Evolutionary conservation across 2,888 invertebrate species (phyloP).

Genomic region (Nasonovia ribisnigri): DNA sequence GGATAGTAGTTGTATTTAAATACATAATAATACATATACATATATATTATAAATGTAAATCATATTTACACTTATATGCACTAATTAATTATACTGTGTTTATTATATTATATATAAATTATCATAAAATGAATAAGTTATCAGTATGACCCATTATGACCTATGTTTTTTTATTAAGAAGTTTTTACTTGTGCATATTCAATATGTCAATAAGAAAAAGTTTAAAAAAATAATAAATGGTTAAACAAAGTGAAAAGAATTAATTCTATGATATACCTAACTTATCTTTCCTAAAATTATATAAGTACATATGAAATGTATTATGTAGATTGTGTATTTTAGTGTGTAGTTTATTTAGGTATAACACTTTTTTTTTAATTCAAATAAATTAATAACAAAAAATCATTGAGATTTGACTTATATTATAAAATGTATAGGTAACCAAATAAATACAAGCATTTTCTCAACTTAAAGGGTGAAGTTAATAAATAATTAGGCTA

Average conservation of each 20-base stretch:
- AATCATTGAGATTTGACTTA: not conserved
- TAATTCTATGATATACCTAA: not conserved
- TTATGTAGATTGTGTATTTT: not conserved
- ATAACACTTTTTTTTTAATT: not conserved
- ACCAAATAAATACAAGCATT: not conserved
- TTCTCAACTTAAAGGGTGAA: not conserved
- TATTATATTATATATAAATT: conserved; percentile 12
- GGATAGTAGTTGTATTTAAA: not conserved
- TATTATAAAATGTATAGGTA: not conserved
- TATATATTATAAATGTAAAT: not conserved
- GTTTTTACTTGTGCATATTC: not conserved
- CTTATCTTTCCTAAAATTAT: not conserved
- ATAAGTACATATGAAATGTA: not conserved
- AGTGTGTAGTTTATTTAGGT: not conserved
- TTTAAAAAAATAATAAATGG: not conserved
- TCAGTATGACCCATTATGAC: conserved; percentile 24
- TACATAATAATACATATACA: not conserved
- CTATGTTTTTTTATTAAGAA: not conserved
- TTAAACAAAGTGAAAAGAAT: not conserved
- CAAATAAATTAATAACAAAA: not conserved
- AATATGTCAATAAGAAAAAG: not conserved
- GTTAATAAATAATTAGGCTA: not conserved
- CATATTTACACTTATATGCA: not conserved
- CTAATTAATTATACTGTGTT: not conserved
- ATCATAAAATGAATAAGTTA: conserved; percentile 22